phyloP scores from a whole-genome alignment of 2,113 vertebrate genomes.

The Andinoacara biseriatus region DNA sequence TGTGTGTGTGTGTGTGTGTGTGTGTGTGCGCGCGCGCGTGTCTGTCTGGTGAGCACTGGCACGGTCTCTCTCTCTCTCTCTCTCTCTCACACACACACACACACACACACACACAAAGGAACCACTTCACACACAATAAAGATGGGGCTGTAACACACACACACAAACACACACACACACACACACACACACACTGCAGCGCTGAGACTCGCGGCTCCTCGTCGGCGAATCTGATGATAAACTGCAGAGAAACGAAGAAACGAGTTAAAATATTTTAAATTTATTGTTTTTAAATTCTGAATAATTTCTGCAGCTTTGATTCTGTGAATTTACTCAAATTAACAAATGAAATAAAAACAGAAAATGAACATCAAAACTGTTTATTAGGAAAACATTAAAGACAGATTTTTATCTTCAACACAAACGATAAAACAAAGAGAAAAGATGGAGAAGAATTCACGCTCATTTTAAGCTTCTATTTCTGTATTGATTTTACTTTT shows the following conservation, averaged over 20 bases:
- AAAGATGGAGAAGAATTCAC: background rate
- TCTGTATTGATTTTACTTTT: background rate
- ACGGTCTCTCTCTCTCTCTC: background rate
- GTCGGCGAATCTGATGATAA: background rate
- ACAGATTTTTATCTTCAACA: background rate
- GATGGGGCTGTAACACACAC: conserved; percentile 3
- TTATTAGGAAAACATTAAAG: background rate
- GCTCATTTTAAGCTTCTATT: background rate
- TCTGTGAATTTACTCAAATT: background rate
- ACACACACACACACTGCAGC: background rate
- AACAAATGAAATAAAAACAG: background rate
- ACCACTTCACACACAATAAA: conserved; percentile 31
- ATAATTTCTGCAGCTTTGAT: background rate
- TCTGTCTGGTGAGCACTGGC: too few relatives aligned
- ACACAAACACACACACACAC: background rate
- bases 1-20: conserved; percentile 66
- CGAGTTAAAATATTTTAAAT: background rate
- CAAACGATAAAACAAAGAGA: background rate
- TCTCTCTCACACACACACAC: conserved; percentile 27
- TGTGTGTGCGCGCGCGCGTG: too few relatives aligned
- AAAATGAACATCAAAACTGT: background rate
- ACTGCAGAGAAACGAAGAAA: background rate
- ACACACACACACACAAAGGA: conserved; percentile 33
- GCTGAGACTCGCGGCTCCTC: background rate
- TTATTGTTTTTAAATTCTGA: background rate